phyloP scores from a whole-genome alignment of 2,797 vertebrate genomes.

The Huso huso region DNA sequence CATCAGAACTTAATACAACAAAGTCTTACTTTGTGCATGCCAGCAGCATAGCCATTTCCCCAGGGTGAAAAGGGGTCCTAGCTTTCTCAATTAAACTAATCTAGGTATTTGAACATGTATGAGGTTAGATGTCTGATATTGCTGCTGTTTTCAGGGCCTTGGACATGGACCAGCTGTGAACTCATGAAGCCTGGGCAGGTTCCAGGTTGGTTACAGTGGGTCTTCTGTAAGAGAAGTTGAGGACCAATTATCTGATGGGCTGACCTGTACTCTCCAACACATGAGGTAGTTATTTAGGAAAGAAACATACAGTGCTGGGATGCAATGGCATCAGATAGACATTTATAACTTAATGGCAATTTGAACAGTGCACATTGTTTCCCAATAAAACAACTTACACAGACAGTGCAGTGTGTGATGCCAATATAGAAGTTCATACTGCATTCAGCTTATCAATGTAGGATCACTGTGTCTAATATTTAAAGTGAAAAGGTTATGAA shows the following conservation, averaged over 20 bases:
- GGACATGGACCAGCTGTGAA: slow-evolving; percentile 19
- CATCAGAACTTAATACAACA: too few species aligned
- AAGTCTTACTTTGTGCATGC: too few species aligned
- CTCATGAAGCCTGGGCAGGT: background rate
- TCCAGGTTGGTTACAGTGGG: background rate
- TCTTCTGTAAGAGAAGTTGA: background rate
- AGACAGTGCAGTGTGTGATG: too few species aligned
- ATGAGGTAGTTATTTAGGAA: background rate
- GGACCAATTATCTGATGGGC: background rate
- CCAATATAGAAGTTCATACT: too few species aligned
- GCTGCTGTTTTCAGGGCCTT: slow-evolving; percentile 6
- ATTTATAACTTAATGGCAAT: too few species aligned
- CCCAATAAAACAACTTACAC: too few species aligned
- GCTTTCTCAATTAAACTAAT: background rate
- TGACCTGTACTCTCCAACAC: background rate
- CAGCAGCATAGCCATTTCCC: too few species aligned
- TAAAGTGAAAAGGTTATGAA: too few species aligned
- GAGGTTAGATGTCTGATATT: background rate
- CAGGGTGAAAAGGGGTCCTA: background rate
- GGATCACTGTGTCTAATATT: too few species aligned
- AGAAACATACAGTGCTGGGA: background rate
- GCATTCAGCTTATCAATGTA: too few species aligned
- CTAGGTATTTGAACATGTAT: background rate
- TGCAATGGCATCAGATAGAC: too few species aligned
- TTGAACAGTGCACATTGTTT: too few species aligned